Conservation (phyloP, 1,140 invertebrate genomes). For the Dendrolimus kikuchii region DNA sequence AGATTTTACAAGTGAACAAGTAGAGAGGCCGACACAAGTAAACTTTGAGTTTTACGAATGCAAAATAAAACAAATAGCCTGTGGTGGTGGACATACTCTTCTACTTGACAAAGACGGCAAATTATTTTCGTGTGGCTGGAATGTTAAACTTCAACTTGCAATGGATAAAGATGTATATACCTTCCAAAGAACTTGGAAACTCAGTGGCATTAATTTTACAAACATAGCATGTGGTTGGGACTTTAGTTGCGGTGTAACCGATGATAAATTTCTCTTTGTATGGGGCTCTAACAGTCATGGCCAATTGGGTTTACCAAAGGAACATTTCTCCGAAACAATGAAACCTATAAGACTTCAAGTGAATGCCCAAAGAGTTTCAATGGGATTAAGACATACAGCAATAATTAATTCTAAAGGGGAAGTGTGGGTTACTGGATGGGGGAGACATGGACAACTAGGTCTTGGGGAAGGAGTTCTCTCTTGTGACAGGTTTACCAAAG, state of each 20-base stretch:
- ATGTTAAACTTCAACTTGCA: constrained; percentile 86
- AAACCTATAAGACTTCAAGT: constrained; percentile 59
- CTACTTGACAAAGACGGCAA: constrained; percentile 77
- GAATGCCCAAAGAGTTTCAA: constrained; percentile 58
- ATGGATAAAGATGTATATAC: constrained; percentile 67
- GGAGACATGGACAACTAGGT: constrained; percentile 78
- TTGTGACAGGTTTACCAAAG: constrained; percentile 72
- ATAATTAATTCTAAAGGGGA: constrained; percentile 76
- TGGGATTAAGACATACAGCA: constrained; percentile 80
- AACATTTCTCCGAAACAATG: constrained; percentile 51
- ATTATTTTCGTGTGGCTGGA: constrained; percentile 90
- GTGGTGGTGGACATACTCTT: constrained; percentile 84
- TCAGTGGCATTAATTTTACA: constrained; percentile 73
- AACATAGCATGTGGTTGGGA: constrained; percentile 82
- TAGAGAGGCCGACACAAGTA: constrained; percentile 74
- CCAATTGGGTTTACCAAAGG: constrained; percentile 78
- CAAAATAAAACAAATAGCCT: constrained; percentile 76
- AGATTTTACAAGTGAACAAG: constrained; percentile 78
- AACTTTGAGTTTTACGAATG: constrained; percentile 61
- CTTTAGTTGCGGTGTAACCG: constrained; percentile 77
- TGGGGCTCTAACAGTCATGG: constrained; percentile 85
- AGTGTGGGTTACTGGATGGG: constrained; percentile 76
- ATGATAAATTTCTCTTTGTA: constrained; percentile 77
- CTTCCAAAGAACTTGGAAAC: constrained; percentile 71
- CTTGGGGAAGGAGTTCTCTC: constrained; percentile 59